Evolutionary conservation across 2,113 vertebrate species (phyloP).

Genomic region (Phrynocephalus versicolor): DNA sequence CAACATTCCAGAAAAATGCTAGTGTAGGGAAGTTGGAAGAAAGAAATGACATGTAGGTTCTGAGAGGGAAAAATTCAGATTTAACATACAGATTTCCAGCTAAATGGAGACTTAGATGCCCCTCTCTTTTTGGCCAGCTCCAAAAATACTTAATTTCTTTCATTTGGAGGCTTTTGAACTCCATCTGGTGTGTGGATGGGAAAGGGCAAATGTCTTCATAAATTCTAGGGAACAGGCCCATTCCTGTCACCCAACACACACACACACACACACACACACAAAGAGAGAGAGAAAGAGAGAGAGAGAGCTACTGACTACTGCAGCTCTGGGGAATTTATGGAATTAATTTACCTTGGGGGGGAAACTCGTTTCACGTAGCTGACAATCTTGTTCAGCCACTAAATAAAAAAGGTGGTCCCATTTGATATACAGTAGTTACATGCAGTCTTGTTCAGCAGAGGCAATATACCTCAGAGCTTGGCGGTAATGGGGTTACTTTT

Average conservation of each 20-base stretch:
- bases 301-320: neutral
- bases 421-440: no score
- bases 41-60: neutral
- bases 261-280: neutral
- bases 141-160: neutral
- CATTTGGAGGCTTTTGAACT: neutral
- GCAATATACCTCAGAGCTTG: no score
- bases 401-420: no score
- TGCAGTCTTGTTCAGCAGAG: no score
- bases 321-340: no score
- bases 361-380: neutral
- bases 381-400: neutral
- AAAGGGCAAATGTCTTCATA: neutral
- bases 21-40: neutral
- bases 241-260: no score
- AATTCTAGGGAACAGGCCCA: no score
- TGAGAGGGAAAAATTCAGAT: neutral
- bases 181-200: neutral
- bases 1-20: conserved; percentile 39
- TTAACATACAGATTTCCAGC: neutral
- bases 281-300: no score
- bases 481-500: no score
- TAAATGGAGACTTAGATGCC: neutral
- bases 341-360: neutral
- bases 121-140: neutral